A percentile compares a stretch with the other conserved stretches of the same genome.
phyloP scores from a whole-genome alignment of 2,113 vertebrate species.

The Tympanuchus pallidicinctus region DNA sequence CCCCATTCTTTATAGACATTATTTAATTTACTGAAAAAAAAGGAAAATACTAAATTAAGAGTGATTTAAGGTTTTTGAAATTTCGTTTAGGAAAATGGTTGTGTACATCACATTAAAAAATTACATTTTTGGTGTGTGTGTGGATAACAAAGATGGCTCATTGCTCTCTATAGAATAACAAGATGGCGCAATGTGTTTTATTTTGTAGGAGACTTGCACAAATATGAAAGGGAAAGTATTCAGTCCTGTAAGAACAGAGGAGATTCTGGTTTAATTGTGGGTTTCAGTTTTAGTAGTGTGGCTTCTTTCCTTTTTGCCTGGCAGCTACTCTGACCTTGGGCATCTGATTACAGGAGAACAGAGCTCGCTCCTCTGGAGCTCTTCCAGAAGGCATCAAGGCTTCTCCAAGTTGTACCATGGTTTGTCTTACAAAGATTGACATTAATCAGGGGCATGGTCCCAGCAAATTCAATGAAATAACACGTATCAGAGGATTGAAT shows the following conservation, averaged over 20 bases:
- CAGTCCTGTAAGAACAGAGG: not conserved
- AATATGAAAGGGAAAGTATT: not conserved
- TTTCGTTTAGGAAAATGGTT: not conserved
- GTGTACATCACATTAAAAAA: not conserved
- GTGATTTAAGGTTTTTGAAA: not conserved
- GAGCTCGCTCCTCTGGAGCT: not conserved
- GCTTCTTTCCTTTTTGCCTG: not conserved
- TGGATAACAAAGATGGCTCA: rapidly evolving
- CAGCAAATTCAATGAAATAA: not conserved
- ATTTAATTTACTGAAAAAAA: not conserved
- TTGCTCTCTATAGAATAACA: not conserved
- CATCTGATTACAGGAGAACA: not conserved
- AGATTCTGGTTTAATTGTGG: not conserved
- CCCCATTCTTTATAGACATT: not conserved
- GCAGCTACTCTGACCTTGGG: not conserved
- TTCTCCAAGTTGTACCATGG: not conserved
- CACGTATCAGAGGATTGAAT: not conserved
- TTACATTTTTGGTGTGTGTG: not conserved
- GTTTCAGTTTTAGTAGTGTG: not conserved
- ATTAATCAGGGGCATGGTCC: not conserved
- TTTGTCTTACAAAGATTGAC: not conserved
- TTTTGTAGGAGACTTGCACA: not conserved
- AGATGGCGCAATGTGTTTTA: not conserved
- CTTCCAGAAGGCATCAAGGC: not conserved
- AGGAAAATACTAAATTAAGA: not conserved